A percentile compares a stretch with the other conserved stretches of the same genome.
Conservation (phyloP, 1,140 invertebrate species). For the Pseudomyrmex pallidus region DNA sequence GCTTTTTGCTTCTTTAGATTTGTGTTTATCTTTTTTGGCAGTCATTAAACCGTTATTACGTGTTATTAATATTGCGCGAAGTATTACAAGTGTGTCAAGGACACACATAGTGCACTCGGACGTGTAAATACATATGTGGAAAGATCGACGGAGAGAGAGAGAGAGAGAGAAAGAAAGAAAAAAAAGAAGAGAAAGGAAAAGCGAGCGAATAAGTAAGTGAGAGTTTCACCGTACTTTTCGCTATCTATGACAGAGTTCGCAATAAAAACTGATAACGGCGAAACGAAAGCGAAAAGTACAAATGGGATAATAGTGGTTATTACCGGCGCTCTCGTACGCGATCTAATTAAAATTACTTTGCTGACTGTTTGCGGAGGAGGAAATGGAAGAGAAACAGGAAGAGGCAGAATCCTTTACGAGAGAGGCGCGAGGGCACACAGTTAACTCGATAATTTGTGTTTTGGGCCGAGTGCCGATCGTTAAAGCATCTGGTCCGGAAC, state of each 20-base stretch:
- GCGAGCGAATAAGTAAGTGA: no score
- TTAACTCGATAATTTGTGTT: slow-evolving; percentile 76
- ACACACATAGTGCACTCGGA: slow-evolving; percentile 12
- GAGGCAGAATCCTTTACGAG: neutral
- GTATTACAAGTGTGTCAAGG: slow-evolving; percentile 33
- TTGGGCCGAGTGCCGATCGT: slow-evolving; percentile 72
- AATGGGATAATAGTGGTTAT: slow-evolving; percentile 50
- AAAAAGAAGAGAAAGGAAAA: neutral
- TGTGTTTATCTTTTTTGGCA: neutral
- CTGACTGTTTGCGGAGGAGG: slow-evolving; percentile 46
- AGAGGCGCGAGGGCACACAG: slow-evolving; percentile 20
- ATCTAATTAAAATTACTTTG: slow-evolving; percentile 74
- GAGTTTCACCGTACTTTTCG: slow-evolving; percentile 47
- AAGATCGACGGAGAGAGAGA: slow-evolving; percentile 22
- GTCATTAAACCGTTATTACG: no score
- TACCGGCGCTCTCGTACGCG: slow-evolving; percentile 39
- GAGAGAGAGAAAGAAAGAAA: neutral
- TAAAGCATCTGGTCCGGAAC: slow-evolving; percentile 70
- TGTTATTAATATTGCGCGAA: neutral
- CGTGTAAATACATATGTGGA: slow-evolving; percentile 34
- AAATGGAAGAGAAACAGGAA: neutral
- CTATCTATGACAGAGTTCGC: slow-evolving; percentile 46
- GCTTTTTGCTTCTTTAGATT: neutral
- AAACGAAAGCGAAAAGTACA: slow-evolving; percentile 62
- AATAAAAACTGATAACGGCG: slow-evolving; percentile 56